phyloP scores from a whole-genome alignment of 2,888 invertebrate species.

The Elegia similella region DNA sequence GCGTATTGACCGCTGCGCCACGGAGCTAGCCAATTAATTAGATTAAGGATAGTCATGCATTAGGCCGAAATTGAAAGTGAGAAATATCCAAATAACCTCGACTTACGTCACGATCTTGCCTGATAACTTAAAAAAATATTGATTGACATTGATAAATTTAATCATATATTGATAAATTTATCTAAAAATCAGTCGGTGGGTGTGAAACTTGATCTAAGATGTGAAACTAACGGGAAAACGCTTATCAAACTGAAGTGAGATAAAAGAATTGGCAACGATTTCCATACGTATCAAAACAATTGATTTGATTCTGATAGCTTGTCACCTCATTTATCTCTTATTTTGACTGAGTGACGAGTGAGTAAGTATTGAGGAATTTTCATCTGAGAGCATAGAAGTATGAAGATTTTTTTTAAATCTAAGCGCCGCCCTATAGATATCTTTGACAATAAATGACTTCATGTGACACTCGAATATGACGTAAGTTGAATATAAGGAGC shows the following conservation, averaged over 20 bases:
- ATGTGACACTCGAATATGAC: too few relatives aligned
- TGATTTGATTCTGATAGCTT: not conserved
- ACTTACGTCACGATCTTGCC: not conserved
- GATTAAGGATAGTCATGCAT: too few relatives aligned
- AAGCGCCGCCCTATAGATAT: too few relatives aligned
- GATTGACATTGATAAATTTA: not conserved
- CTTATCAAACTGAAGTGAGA: not conserved
- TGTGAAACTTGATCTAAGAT: too few relatives aligned
- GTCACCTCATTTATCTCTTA: not conserved
- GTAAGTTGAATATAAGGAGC: too few relatives aligned
- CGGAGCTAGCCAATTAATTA: too few relatives aligned
- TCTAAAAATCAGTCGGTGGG: not conserved
- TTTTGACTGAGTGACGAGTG: not conserved
- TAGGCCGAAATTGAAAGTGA: too few relatives aligned
- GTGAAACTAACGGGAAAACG: conserved; percentile 6
- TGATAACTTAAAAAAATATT: not conserved
- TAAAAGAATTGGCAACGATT: not conserved
- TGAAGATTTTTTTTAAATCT: too few relatives aligned
- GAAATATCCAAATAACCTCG: not conserved
- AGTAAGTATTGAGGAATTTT: not conserved
- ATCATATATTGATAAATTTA: not conserved
- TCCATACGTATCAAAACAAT: not conserved
- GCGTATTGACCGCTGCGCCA: too few relatives aligned
- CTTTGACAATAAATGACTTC: too few relatives aligned
- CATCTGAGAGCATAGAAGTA: too few relatives aligned